These are phyloP conservation scores for Paratilapia polleni DNA, from an alignment of 2,113 vertebrate genomes.

Conservation along the genomic window DNA sequence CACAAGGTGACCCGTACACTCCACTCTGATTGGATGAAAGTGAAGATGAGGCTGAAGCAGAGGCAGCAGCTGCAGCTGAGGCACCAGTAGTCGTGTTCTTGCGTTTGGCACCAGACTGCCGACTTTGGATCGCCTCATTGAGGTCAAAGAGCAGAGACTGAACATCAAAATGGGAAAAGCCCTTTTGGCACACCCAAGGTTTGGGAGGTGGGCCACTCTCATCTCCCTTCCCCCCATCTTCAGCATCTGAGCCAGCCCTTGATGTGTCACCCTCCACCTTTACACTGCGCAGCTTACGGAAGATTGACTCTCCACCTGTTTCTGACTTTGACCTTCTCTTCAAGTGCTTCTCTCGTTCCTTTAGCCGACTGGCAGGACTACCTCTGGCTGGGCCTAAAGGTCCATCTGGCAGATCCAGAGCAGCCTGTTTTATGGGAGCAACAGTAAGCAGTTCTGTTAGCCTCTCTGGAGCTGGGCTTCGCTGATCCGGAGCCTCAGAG, in stretches of 20 bases:
- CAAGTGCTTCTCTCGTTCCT: conserved; percentile 96
- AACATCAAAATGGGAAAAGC: conserved; percentile 95
- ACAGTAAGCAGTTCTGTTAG: conserved; percentile 90
- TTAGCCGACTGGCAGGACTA: conserved; percentile 91
- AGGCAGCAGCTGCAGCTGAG: conserved; percentile 92
- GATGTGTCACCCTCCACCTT: conserved; percentile 91
- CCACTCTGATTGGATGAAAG: conserved; percentile 80
- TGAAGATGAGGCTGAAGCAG: conserved; percentile 89
- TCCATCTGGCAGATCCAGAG: conserved; percentile 92
- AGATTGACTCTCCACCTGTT: conserved; percentile 97
- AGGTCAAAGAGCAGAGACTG: conserved; percentile 98
- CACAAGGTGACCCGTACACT: conserved; percentile 94
- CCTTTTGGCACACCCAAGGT: conserved; percentile 95
- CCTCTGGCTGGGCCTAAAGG: conserved; percentile 83
- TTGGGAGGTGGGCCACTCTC: conserved; percentile 80
- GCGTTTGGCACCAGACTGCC: conserved; percentile 91
- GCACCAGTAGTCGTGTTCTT: conserved; percentile 98
- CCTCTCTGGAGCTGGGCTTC: conserved; percentile 88
- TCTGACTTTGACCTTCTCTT: conserved; percentile 98
- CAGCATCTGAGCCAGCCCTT: conserved; percentile 89
- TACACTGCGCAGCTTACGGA: conserved; percentile 96
- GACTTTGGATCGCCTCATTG: conserved; percentile 89
- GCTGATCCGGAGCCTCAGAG: conserved; percentile 88
- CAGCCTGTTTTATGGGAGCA: conserved; percentile 82
- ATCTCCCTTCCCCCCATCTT: conserved; percentile 92